Conservation (phyloP, 92 coral and sea anemone genomes). For the Parazoanthus darwini region DNA sequence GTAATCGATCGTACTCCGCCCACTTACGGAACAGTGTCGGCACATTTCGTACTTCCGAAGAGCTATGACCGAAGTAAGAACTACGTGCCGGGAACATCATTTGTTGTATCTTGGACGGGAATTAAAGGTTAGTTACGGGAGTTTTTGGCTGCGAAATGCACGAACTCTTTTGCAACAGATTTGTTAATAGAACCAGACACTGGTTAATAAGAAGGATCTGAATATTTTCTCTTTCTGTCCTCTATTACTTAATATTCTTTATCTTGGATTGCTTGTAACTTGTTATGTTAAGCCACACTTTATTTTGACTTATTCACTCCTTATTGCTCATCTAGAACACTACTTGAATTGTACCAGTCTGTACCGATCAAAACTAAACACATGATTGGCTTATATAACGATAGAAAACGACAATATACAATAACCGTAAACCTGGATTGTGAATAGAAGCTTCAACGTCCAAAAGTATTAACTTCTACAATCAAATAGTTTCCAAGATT, state of each 20-base stretch:
- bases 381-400: no score
- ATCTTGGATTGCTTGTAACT: not conserved
- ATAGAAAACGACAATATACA: no score
- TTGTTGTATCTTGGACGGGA: constrained; percentile 89
- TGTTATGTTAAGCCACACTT: not conserved
- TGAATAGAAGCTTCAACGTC: no score
- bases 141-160: not conserved
- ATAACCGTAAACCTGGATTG: not conserved
- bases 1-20: constrained; percentile 95
- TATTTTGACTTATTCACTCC: no score
- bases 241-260: not conserved
- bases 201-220: no score
- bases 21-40: constrained; percentile 68
- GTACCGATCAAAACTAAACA: no score
- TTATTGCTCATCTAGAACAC: not conserved
- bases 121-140: constrained; percentile 42
- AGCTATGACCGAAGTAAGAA: constrained; percentile 87
- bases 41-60: constrained; percentile 79
- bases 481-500: no score
- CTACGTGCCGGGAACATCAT: constrained; percentile 72
- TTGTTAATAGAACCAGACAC: not conserved
- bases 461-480: no score
- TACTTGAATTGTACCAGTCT: no score
- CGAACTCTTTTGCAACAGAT: not conserved
- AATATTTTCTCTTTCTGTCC: not conserved